phyloP scores from a whole-genome alignment of 2,113 vertebrate genomes.

The Alosa alosa region DNA sequence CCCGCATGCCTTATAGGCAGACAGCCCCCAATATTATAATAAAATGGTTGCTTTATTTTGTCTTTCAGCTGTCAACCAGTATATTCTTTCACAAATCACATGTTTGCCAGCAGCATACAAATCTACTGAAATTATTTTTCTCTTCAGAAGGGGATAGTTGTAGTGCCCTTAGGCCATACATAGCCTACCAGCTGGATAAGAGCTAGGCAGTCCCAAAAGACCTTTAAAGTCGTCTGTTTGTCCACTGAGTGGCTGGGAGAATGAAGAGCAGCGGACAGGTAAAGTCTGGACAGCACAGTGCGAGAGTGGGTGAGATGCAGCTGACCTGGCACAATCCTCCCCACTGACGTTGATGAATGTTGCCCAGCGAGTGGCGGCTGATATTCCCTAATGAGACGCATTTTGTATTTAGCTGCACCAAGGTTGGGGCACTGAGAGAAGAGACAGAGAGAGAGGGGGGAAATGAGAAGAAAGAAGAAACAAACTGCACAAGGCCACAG shows the following conservation, averaged over 20 bases:
- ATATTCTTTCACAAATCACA: background rate
- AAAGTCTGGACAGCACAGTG: background rate
- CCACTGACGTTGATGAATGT: conserved; percentile 71
- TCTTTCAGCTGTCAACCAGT: background rate
- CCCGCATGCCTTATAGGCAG: too few relatives aligned
- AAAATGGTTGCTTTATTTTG: background rate
- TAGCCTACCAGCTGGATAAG: background rate
- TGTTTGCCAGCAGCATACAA: background rate
- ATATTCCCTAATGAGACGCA: conserved; percentile 65
- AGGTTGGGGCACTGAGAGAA: conserved; percentile 48
- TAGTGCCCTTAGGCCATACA: background rate
- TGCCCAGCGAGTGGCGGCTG: conserved; percentile 66
- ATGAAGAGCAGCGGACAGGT: background rate
- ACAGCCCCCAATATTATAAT: too few relatives aligned
- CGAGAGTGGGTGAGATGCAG: background rate
- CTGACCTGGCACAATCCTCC: conserved; percentile 55
- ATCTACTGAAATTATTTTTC: background rate
- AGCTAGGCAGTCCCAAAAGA: background rate
- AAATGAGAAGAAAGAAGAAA: background rate
- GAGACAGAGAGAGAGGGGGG: background rate
- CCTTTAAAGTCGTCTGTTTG: background rate
- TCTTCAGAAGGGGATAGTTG: background rate
- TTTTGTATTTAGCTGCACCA: conserved; percentile 55
- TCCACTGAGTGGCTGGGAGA: background rate
- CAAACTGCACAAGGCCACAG: background rate